Base-by-base conservation (phyloP, 64 coral and sea anemone genomes). In the Stichodactyla helianthus region DNA sequence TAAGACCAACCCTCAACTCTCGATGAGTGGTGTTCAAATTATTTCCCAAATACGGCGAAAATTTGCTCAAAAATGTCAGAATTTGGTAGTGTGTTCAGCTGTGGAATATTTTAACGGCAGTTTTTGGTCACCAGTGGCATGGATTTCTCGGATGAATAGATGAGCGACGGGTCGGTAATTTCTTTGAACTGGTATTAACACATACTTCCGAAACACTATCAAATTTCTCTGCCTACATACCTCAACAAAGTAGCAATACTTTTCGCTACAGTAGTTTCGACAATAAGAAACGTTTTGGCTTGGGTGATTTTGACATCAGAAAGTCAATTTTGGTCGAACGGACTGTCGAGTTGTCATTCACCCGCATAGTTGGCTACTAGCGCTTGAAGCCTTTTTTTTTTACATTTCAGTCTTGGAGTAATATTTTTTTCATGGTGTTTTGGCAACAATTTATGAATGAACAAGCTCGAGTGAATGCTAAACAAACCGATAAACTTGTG, bases 181-280 rank as follows among this genome's bases (percentile, higher is more conserved):
- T 50, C 22, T 19, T 31, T 19, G 6, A 52, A 52, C 78, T 81
- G 78, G 78, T 81, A 81, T 81, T 81, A 81, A 81, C 78, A 81
- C 78, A 81, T 65, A 65, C 62, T 65, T 81, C 15, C 20, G n/a
- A 17, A 81, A 22, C 52, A 17, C 78, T 14, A 81, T 50, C 78
- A 52, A 16, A 51, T 81, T 23, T 44, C 35, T 44, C 35, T 44
- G 35, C 35, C 6, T 51, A 19, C 78, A 81, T 81, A 81, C 53
- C 78, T 81, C 6, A 52, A 51, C 53, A 81, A 19, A n/a, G 50
- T 52, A 81, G 26, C 78, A 81, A 81, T 81, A 6, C 26, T 81
- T 52, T 12, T 81, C 78, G 78, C 78, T 52, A 81, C 50, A 81
- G 51, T 81, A 54, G 52, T 52, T 81, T 15, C 25, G 10, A 74